phyloP scores from a whole-genome alignment of 2,888 invertebrate genomes.

The Andrena bucephala region DNA sequence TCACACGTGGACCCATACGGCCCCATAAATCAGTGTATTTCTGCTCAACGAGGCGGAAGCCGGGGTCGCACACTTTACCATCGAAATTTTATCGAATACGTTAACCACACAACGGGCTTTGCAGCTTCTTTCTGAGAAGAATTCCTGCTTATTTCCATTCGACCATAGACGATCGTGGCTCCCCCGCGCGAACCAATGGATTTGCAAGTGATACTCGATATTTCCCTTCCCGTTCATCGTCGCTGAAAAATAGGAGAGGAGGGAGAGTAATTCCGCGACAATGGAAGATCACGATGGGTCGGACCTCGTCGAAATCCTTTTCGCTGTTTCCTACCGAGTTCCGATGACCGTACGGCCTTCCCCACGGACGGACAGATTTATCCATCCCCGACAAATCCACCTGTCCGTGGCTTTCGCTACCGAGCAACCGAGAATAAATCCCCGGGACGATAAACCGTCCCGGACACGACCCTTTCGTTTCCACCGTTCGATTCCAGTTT shows the following conservation, averaged over 20 bases:
- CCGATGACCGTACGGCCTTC: constrained; percentile 23
- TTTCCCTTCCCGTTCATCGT: not conserved
- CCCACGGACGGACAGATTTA: constrained; percentile 64
- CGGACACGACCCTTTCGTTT: constrained; percentile 17
- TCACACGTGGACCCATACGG: not conserved
- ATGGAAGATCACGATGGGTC: not conserved
- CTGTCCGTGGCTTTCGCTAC: constrained; percentile 73
- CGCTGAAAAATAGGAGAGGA: not conserved
- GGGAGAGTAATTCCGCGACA: constrained; percentile 24
- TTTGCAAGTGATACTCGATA: constrained; percentile 5
- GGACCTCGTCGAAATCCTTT: constrained; percentile 10
- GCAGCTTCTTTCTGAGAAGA: not conserved
- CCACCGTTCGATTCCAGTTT: constrained; percentile 48
- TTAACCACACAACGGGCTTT: not conserved
- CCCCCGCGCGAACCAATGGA: not conserved
- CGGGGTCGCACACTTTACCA: not conserved
- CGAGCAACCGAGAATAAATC: constrained; percentile 66
- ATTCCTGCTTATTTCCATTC: not conserved
- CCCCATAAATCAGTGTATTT: not conserved
- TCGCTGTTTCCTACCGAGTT: not conserved
- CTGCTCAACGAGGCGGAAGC: not conserved
- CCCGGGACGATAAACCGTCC: constrained; percentile 62
- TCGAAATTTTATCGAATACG: not conserved
- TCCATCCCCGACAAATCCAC: constrained; percentile 73
- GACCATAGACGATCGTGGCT: not conserved